These are phyloP conservation scores for Trypoxylon attenuatum DNA, from an alignment of 2,888 invertebrate species.

Conservation along the genomic window DNA sequence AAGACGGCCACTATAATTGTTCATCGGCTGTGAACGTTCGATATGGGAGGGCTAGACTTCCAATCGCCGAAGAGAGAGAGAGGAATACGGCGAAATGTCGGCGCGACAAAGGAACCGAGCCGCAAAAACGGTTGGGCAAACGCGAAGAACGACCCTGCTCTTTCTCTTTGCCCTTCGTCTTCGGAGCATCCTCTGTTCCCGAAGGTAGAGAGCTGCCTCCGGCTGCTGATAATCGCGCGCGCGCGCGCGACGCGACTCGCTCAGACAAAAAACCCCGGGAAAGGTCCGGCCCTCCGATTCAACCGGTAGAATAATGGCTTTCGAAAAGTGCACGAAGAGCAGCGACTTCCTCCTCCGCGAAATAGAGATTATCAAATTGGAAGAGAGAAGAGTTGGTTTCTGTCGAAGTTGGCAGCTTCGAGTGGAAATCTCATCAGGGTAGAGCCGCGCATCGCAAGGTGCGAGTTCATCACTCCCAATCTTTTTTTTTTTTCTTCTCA, in stretches of 20 bases:
- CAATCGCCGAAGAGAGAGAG: too few relatives aligned
- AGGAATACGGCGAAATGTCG: constrained; percentile 20
- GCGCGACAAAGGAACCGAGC: constrained; percentile 28
- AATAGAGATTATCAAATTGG: too few relatives aligned
- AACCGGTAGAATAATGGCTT: constrained; percentile 50
- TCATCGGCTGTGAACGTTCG: constrained; percentile 49
- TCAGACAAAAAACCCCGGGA: too few relatives aligned
- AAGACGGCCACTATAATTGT: constrained; percentile 40
- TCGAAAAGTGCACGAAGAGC: constrained; percentile 8
- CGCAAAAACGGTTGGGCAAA: constrained; percentile 33
- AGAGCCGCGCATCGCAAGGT: neutral
- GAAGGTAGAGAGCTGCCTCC: neutral
- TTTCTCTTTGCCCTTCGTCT: constrained; percentile 2
- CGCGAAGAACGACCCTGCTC: constrained; percentile 23
- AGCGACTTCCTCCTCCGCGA: too few relatives aligned
- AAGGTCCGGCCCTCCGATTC: too few relatives aligned
- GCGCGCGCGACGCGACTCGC: too few relatives aligned
- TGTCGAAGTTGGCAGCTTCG: constrained; percentile 18
- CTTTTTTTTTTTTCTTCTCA: neutral
- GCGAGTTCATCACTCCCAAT: neutral
- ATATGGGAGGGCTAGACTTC: constrained; percentile 21
- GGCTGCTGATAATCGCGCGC: constrained; percentile 42
- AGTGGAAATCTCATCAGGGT: neutral
- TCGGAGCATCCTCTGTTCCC: neutral
- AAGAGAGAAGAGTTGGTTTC: too few relatives aligned